phyloP scores from a whole-genome alignment of 2,797 vertebrate species.

The Catostomus latipinnis region DNA sequence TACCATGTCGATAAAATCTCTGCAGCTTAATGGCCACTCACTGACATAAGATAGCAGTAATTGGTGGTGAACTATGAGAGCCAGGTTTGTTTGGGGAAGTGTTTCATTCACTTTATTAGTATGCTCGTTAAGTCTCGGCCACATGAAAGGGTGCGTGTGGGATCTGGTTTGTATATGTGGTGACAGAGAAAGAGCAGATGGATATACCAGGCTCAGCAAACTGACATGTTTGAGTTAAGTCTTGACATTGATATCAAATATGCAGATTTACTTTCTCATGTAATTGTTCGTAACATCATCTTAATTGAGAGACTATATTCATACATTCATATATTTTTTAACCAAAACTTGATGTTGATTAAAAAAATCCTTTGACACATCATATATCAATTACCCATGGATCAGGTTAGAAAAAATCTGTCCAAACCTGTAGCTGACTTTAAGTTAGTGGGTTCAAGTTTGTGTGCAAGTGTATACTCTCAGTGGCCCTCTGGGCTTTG shows the following conservation, averaged over 20 bases:
- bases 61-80: slow-evolving; percentile 43
- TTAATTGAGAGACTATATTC: too few relatives aligned
- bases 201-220: background rate
- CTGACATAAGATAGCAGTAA: slow-evolving; percentile 53
- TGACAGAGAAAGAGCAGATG: slow-evolving; percentile 76
- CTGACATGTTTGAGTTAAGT: slow-evolving; percentile 15
- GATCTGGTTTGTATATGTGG: slow-evolving; percentile 81
- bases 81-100: slow-evolving; percentile 49
- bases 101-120: slow-evolving; percentile 76
- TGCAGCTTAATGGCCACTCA: slow-evolving; percentile 12
- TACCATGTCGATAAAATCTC: slow-evolving; percentile 34
- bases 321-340: too few relatives aligned
- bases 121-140: slow-evolving; percentile 74
- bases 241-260: slow-evolving; percentile 3
- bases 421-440: background rate
- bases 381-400: too few relatives aligned
- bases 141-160: slow-evolving; percentile 76
- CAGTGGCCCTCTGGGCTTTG: slow-evolving; percentile 21
- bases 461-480: slow-evolving; percentile 30
- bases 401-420: too few relatives aligned
- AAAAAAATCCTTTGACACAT: too few relatives aligned
- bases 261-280: background rate
- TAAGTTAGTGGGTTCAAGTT: slow-evolving; percentile 4
- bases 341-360: too few relatives aligned
- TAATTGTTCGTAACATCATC: background rate